Conservation (phyloP, 2,113 vertebrate species). For the Ceyx cyanopectus region DNA sequence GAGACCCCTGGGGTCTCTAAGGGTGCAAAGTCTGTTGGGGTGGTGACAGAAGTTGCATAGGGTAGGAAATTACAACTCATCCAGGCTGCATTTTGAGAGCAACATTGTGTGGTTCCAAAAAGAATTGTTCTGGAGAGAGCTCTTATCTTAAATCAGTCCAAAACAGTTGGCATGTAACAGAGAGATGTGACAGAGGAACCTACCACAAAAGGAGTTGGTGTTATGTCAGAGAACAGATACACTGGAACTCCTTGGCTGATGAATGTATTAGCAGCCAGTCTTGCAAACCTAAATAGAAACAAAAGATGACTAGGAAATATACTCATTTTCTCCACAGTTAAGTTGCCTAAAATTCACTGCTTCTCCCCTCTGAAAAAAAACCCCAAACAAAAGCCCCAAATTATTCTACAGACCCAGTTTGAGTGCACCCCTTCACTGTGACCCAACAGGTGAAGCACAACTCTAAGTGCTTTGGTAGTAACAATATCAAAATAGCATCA, state of each 20-base stretch:
- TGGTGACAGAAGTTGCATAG: not conserved
- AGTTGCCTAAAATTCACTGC: not conserved
- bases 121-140: not conserved
- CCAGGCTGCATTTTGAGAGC: not conserved
- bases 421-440: not conserved
- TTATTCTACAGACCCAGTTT: not conserved
- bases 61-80: not conserved
- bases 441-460: not conserved
- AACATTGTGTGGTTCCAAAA: fast-evolving
- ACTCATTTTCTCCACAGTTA: not conserved
- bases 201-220: conserved; percentile 98
- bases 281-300: conserved; percentile 81
- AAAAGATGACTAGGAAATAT: not conserved
- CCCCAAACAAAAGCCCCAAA: not conserved
- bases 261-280: conserved; percentile 88
- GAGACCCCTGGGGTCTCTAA: not conserved
- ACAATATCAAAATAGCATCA: not conserved
- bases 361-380: not conserved
- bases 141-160: not conserved
- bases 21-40: not conserved
- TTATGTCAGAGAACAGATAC: conserved; percentile 90
- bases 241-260: conserved; percentile 89
- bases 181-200: not conserved
- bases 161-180: not conserved
- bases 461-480: not conserved